Evolutionary conservation across 1,140 invertebrate species (phyloP), one percentile per base, ranked within the genome.

Genomic region (Campoletis sonorensis): DNA sequence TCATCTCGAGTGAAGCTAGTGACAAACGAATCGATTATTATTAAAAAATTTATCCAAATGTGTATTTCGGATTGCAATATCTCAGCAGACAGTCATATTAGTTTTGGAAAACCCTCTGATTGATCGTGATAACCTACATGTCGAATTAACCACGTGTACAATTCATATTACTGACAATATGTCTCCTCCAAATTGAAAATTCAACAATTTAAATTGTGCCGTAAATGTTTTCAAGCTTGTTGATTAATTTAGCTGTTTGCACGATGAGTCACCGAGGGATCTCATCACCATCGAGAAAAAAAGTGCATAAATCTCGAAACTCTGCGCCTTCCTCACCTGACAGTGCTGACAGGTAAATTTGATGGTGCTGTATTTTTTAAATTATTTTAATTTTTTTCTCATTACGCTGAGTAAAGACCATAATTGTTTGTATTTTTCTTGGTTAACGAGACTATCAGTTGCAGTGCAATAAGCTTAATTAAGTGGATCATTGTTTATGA

Each of bases 271-370:
- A 86, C 21, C 33, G 54, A 79, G 84, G 82, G 15, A 21, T 27
- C 27, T 23, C 82, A 23, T n/a, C 61, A 23, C 77, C 75, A 3
- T 27, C 81, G 21, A 64, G 54, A 18, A 86, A 84, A 30, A 86
- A 81, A 83, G 11, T 40, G 10, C 15, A 78, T 54, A 87, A 82
- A 58, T 58, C 54, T 58, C 54, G 54, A 45, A 82, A 82, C 67
- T 71, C 68, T 15, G 77, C 79, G 1, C 10, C 73, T 0, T 21
- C 79, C 37, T 68, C 79, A 30, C 73, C 51, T 5, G 79, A 81
- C 45, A 84, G 40, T 72, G 70, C 78, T 64, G 80, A 84, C 85
- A 87, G 85, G 86, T 87, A 85, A 49, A 45, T 45, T 45, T 64
- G 73, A 49, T 71, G n/a, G n/a, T n/a, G n/a, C n/a, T n/a, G n/a